Evolutionary conservation across 2,797 vertebrate genomes (phyloP).

Genomic region (Coccyzus lansbergi): DNA sequence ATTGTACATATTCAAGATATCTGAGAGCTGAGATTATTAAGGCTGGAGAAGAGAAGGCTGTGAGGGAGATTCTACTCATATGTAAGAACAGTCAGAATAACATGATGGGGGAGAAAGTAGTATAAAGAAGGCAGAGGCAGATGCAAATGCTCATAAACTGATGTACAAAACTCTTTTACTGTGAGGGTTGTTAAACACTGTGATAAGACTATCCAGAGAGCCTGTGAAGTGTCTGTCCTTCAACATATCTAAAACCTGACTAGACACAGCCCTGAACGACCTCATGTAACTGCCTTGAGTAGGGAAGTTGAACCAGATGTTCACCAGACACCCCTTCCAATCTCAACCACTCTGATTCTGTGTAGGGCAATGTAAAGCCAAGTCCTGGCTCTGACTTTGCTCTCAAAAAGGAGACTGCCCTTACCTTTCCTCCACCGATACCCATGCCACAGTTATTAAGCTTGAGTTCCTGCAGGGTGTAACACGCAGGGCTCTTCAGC

Average conservation of each 20-base stretch:
- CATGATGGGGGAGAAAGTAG: neutral
- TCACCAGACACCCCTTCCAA: neutral
- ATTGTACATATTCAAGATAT: neutral
- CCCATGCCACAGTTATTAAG: slow-evolving; percentile 99
- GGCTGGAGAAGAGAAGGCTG: neutral
- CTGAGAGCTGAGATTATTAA: neutral
- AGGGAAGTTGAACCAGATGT: neutral
- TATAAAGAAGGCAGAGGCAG: neutral
- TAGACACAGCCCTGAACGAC: neutral
- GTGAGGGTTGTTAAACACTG: neutral
- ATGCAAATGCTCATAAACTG: neutral
- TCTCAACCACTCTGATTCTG: neutral
- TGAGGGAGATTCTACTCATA: neutral
- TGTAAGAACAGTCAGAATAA: neutral
- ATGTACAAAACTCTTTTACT: neutral
- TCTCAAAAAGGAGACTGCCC: neutral
- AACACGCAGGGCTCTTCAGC: slow-evolving; percentile 89
- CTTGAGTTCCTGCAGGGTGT: slow-evolving; percentile 88
- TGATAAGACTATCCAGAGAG: neutral
- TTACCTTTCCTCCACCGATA: slow-evolving; percentile 94
- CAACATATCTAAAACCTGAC: neutral
- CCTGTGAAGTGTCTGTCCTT: neutral
- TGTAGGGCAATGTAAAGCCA: neutral
- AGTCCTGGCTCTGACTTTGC: neutral
- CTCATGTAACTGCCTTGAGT: neutral